Percentiles rank a stretch among this genome's conserved stretches.
Evolutionary conservation across 2,888 invertebrate species (phyloP).

Genomic region (Fissipunctia ypsillon): DNA sequence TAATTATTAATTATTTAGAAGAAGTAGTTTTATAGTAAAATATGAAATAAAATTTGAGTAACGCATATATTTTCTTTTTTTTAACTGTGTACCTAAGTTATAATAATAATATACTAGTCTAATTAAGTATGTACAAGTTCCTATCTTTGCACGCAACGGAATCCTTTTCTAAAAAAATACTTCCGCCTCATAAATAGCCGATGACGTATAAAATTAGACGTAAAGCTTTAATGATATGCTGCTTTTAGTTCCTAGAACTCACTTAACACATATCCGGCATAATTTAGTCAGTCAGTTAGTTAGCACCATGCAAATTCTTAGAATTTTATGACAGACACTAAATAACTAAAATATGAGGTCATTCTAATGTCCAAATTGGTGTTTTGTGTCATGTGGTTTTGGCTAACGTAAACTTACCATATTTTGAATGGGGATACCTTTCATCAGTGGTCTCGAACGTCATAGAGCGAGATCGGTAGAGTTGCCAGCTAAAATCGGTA

Average conservation of each 20-base stretch:
- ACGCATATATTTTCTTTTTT: no score
- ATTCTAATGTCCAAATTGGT: conserved; percentile 27
- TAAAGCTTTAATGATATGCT: conserved; percentile 28
- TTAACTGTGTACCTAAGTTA: no score
- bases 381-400: conserved; percentile 25
- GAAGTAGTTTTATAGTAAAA: no score
- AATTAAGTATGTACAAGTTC: no score
- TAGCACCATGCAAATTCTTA: conserved; percentile 43
- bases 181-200: background rate
- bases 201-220: conserved; percentile 24
- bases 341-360: conserved; percentile 56
- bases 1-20: no score
- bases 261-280: conserved; percentile 47
- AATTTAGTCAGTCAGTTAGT: conserved; percentile 46
- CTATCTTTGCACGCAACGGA: no score
- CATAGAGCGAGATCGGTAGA: no score
- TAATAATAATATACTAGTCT: no score
- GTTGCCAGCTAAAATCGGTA: no score
- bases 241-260: conserved; percentile 46
- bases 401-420: conserved; percentile 9
- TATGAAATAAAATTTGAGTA: no score
- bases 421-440: background rate
- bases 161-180: background rate
- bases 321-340: conserved; percentile 46
- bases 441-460: no score